Conservation (phyloP, 2,797 vertebrate species). For the Lophotriccus pileatus region DNA sequence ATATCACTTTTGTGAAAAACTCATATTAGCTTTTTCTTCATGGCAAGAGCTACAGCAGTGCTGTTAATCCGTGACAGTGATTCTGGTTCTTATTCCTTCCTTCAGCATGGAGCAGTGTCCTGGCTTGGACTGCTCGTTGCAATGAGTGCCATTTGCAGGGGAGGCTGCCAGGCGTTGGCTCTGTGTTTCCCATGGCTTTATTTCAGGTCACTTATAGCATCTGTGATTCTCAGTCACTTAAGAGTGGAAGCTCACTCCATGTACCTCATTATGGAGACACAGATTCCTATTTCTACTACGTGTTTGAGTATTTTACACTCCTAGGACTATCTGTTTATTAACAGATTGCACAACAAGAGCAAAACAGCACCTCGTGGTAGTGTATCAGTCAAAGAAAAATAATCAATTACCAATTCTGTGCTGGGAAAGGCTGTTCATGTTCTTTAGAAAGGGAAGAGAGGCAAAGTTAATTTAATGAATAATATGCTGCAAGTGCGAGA, state of each 20-base stretch:
- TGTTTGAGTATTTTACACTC: neutral
- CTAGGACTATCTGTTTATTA: neutral
- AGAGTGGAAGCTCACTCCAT: neutral
- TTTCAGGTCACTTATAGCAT: neutral
- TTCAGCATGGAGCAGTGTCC: neutral
- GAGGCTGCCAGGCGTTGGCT: neutral
- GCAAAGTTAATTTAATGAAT: conserved; percentile 9
- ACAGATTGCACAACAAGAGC: neutral
- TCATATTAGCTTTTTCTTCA: neutral
- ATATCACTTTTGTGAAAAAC: neutral
- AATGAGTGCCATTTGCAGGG: neutral
- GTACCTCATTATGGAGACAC: neutral
- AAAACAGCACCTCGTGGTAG: neutral
- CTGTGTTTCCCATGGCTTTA: neutral
- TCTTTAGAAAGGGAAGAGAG: neutral
- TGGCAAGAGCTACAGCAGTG: neutral
- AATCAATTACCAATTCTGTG: neutral
- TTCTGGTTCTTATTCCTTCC: neutral
- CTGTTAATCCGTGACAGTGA: neutral
- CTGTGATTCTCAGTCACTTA: neutral
- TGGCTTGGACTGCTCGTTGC: neutral
- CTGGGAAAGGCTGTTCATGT: neutral
- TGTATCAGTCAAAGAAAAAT: neutral
- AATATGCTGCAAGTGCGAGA: neutral
- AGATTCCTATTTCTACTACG: neutral